Conservation (phyloP, 64 coral and sea anemone species). For the Exaiptasia diaphana region DNA sequence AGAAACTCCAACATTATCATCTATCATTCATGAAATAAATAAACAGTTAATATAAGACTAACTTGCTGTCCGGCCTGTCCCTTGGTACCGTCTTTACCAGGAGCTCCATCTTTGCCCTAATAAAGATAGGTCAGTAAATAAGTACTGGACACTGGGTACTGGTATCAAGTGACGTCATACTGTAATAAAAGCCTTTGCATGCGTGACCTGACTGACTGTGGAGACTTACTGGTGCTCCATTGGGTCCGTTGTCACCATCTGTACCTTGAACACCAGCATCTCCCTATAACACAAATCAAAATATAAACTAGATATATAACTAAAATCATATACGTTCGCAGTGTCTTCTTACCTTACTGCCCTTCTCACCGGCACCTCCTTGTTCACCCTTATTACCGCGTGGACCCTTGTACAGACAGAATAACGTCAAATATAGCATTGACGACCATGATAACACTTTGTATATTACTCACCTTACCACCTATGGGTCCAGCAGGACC, state of each 20-base stretch:
- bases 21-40: neutral
- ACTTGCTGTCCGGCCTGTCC: constrained; percentile 18
- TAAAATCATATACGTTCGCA: too few relatives aligned
- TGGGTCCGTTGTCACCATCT: neutral
- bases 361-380: neutral
- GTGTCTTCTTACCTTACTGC: neutral
- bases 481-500: neutral
- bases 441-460: neutral
- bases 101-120: neutral
- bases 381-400: constrained; percentile 3
- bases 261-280: neutral
- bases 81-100: constrained; percentile 4
- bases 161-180: too few relatives aligned
- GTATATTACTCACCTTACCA: neutral
- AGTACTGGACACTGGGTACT: too few relatives aligned
- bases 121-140: neutral
- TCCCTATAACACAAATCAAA: neutral
- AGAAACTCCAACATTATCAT: neutral
- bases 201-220: constrained; percentile 7
- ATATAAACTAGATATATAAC: neutral
- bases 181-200: neutral
- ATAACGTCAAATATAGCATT: neutral
- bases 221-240: constrained; percentile 9
- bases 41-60: neutral
- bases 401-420: neutral